Conservation (phyloP, 1,140 invertebrate genomes). For the Achatina immaculata region DNA sequence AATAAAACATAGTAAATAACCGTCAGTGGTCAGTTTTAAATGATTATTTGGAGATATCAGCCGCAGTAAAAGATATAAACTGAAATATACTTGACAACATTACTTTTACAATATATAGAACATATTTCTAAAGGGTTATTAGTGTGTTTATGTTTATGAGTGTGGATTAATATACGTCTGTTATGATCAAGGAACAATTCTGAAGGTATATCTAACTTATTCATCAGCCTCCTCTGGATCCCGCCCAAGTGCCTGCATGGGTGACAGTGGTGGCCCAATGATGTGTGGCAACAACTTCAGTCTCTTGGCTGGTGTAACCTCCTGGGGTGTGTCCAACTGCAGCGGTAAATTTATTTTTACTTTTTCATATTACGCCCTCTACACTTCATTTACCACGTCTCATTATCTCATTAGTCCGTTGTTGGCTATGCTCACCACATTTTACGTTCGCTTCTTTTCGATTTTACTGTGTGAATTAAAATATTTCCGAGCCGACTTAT, state of each 20-base stretch:
- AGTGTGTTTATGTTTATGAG: too few species aligned
- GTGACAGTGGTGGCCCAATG: slow-evolving; percentile 33
- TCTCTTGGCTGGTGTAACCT: slow-evolving; percentile 17
- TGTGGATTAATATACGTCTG: too few species aligned
- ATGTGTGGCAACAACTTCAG: slow-evolving; percentile 11
- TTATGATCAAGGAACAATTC: too few species aligned
- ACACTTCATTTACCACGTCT: background rate
- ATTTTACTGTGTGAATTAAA: background rate
- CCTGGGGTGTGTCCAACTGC: slow-evolving; percentile 23
- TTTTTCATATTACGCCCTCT: background rate
- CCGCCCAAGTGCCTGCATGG: slow-evolving; percentile 20
- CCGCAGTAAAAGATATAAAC: too few species aligned
- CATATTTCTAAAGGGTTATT: too few species aligned
- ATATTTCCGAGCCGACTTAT: background rate
- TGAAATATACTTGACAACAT: too few species aligned
- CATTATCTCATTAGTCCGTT: background rate
- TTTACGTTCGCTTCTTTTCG: background rate
- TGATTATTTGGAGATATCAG: too few species aligned
- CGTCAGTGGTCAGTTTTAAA: too few species aligned
- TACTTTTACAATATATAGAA: too few species aligned
- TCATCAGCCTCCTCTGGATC: background rate
- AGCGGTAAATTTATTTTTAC: background rate
- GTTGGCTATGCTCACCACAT: background rate
- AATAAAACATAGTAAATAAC: too few species aligned
- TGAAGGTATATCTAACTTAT: too few species aligned